Percentiles rank a stretch among this genome's conserved stretches.
Conservation (phyloP, 2,113 vertebrate species). For the Lates calcarifer region DNA sequence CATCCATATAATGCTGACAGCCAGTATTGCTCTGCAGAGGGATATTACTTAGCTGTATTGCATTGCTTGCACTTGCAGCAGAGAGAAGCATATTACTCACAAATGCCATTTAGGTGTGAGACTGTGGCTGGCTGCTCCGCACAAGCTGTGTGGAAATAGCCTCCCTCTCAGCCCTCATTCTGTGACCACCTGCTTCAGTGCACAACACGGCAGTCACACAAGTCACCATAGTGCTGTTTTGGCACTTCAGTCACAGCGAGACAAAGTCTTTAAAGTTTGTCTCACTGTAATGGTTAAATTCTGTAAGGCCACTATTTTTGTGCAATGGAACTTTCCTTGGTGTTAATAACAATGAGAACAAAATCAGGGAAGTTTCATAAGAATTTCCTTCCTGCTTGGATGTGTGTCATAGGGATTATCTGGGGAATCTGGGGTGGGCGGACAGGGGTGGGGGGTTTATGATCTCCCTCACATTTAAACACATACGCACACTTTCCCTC, state of each 20-base stretch:
- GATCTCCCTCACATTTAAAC: conserved; percentile 56
- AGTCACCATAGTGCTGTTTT: conserved; percentile 19
- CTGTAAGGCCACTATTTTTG: conserved; percentile 15
- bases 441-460: neutral
- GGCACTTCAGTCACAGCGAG: conserved; percentile 13
- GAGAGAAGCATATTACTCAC: conserved; percentile 78
- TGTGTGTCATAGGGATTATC: conserved; percentile 50
- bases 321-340: conserved; percentile 8
- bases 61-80: conserved; percentile 79
- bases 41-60: conserved; percentile 81
- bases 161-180: conserved; percentile 25
- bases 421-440: conserved; percentile 17
- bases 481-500: conserved; percentile 39
- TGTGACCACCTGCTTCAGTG: conserved; percentile 39
- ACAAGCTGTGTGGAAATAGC: conserved; percentile 55
- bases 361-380: conserved; percentile 24
- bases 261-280: conserved; percentile 51
- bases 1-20: conserved; percentile 77
- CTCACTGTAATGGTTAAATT: too few relatives aligned
- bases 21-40: conserved; percentile 74
- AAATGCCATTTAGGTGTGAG: conserved; percentile 68
- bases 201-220: conserved; percentile 24
- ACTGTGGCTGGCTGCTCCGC: conserved; percentile 61
- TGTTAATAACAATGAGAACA: conserved; percentile 18
- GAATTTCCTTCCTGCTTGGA: conserved; percentile 13